These are phyloP conservation scores for Triplophysa rosa DNA, from an alignment of 2,113 vertebrate species.

Conservation along the genomic window DNA sequence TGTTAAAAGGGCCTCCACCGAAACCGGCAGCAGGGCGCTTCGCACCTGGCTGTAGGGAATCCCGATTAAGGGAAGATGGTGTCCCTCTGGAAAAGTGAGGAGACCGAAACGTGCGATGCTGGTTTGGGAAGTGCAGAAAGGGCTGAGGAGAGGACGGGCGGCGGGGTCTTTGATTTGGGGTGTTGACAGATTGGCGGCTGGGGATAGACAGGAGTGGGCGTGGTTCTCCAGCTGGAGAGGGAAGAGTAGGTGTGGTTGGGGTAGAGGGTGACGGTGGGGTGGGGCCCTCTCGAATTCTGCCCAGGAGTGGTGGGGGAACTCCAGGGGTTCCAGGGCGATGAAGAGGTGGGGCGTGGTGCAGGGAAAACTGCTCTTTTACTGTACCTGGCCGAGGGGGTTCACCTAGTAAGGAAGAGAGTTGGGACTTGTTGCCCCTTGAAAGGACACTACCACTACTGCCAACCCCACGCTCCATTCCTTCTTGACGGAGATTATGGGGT, in stretches of 20 bases:
- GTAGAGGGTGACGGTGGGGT: slow-evolving; percentile 59
- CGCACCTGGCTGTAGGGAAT: slow-evolving; percentile 75
- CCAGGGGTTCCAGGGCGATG: slow-evolving; percentile 70
- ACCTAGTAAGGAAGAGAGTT: slow-evolving; percentile 65
- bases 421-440: slow-evolving; percentile 59
- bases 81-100: slow-evolving; percentile 75
- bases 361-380: slow-evolving; percentile 81
- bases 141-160: slow-evolving; percentile 53
- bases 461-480: slow-evolving; percentile 49
- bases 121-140: slow-evolving; percentile 70
- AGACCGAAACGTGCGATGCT: slow-evolving; percentile 73
- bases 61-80: slow-evolving; percentile 77
- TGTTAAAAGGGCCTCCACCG: slow-evolving; percentile 78
- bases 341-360: slow-evolving; percentile 73
- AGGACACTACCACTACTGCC: slow-evolving; percentile 56
- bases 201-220: slow-evolving; percentile 61
- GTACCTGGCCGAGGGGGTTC: slow-evolving; percentile 78
- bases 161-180: slow-evolving; percentile 24
- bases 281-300: slow-evolving; percentile 76
- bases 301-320: slow-evolving; percentile 71
- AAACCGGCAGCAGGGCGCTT: slow-evolving; percentile 84
- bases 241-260: slow-evolving; percentile 62
- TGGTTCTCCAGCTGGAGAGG: slow-evolving; percentile 57
- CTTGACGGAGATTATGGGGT: slow-evolving; percentile 56
- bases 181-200: slow-evolving; percentile 53